These are phyloP conservation scores for Tauraco hartlaubi DNA, from an alignment of 2,797 vertebrate species.

Conservation along the genomic window DNA sequence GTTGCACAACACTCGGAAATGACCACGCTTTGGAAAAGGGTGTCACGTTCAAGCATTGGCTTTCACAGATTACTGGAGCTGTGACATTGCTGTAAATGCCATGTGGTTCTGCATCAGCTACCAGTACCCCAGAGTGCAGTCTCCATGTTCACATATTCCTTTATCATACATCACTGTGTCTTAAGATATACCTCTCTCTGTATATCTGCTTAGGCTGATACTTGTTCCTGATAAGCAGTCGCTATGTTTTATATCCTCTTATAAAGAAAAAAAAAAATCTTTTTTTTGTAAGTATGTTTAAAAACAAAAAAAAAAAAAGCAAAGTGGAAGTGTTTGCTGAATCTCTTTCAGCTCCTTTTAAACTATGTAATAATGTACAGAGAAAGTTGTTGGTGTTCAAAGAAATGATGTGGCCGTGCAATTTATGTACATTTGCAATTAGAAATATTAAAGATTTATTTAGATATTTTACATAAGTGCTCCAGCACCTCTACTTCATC, in stretches of 20 bases:
- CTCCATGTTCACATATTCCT: constrained; percentile 45
- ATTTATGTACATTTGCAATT: constrained; percentile 99
- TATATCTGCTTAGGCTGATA: constrained; percentile 73
- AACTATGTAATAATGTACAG: constrained; percentile 97
- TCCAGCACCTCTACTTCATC: constrained; percentile 30
- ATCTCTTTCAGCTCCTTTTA: constrained; percentile 86
- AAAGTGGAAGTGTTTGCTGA: constrained; percentile 86
- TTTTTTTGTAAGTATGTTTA: constrained; percentile 97
- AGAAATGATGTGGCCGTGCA: constrained; percentile 94
- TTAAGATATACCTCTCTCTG: constrained; percentile 70
- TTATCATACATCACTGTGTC: constrained; percentile 71
- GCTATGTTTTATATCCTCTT: constrained; percentile 96
- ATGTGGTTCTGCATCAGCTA: constrained; percentile 19
- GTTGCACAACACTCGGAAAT: neutral
- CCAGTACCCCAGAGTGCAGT: constrained; percentile 23
- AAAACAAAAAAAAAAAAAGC: constrained; percentile 75
- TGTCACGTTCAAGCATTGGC: neutral
- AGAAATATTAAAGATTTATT: constrained; percentile 99
- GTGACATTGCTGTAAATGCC: constrained; percentile 57
- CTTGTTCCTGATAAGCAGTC: constrained; percentile 82
- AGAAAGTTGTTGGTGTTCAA: constrained; percentile 91
- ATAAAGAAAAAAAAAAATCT: constrained; percentile 66
- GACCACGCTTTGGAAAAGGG: neutral
- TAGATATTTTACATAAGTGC: constrained; percentile 93
- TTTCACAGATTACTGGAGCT: neutral